Percentiles rank a stretch among this genome's conserved stretches.
phyloP scores from a whole-genome alignment of 2,113 vertebrate species.

The Numenius arquata region DNA sequence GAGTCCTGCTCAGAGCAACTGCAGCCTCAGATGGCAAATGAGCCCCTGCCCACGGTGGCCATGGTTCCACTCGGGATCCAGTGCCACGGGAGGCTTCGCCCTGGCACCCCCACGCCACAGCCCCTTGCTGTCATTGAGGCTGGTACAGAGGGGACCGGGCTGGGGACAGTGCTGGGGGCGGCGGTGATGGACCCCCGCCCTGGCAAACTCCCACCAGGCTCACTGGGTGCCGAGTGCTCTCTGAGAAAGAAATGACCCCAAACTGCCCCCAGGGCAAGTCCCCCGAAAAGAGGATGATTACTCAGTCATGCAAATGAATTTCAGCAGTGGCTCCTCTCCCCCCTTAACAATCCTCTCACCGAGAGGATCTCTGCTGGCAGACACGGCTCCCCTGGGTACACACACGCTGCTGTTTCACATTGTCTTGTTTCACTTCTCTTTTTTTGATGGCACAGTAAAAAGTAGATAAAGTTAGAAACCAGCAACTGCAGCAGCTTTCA shows the following conservation, averaged over 20 bases:
- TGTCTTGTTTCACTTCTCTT: slow-evolving; percentile 17
- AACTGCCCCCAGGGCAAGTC: fast-evolving
- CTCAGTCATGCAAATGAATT: neutral
- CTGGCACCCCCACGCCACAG: fast-evolving
- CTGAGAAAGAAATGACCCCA: neutral
- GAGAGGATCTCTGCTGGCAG: neutral
- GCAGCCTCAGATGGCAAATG: fast-evolving
- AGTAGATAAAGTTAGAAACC: neutral
- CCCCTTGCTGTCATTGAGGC: neutral
- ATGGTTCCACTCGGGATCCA: fast-evolving
- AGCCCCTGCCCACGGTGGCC: fast-evolving
- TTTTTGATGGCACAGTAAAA: neutral
- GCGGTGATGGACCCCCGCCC: fast-evolving
- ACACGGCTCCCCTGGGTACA: neutral
- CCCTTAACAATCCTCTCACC: neutral
- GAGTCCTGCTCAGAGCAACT: neutral
- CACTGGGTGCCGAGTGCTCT: neutral
- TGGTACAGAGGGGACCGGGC: neutral
- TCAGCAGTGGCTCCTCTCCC: neutral
- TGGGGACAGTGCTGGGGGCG: neutral
- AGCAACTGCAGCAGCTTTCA: neutral
- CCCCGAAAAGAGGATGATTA: neutral
- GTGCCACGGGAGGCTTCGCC: neutral
- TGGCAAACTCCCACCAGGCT: fast-evolving
- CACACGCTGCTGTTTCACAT: neutral